Evolutionary conservation across 2,113 vertebrate species (phyloP).

Genomic region (Centropus bengalensis): DNA sequence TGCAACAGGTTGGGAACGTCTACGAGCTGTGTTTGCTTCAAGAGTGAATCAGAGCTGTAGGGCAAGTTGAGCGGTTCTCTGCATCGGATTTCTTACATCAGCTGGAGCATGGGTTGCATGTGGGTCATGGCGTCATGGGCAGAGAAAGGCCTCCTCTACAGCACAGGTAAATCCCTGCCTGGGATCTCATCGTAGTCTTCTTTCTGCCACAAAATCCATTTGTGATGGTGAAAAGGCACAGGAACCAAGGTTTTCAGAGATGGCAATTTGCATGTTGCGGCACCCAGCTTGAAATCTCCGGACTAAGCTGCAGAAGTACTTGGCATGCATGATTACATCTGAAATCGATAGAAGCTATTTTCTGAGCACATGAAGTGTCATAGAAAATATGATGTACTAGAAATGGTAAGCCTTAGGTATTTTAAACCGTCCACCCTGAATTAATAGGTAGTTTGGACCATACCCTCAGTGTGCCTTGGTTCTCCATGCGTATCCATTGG

Average conservation of each 20-base stretch:
- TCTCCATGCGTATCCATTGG: not conserved
- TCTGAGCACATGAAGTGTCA: not conserved
- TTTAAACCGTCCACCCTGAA: conserved; percentile 5
- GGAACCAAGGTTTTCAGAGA: not conserved
- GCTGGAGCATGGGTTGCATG: not conserved
- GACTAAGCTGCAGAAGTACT: not conserved
- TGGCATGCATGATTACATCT: not conserved
- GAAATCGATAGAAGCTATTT: conserved; percentile 51
- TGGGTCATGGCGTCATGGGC: fast-evolving
- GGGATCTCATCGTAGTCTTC: not conserved
- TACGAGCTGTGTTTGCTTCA: not conserved
- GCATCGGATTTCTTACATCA: not conserved
- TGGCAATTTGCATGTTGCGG: not conserved
- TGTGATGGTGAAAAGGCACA: not conserved
- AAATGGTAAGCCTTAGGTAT: conserved; percentile 16
- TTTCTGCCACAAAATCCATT: not conserved
- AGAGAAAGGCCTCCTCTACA: not conserved
- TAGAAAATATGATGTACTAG: conserved; percentile 29
- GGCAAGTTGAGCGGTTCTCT: not conserved
- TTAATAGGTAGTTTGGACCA: not conserved
- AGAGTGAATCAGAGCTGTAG: not conserved
- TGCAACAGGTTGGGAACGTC: fast-evolving
- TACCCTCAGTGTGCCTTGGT: not conserved
- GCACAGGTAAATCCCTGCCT: fast-evolving
- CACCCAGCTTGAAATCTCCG: not conserved